Percentiles rank a stretch among this genome's conserved stretches.
These are phyloP conservation scores for Cuniculus paca DNA, from an alignment of 2,797 vertebrate genomes.

Conservation along the genomic window DNA sequence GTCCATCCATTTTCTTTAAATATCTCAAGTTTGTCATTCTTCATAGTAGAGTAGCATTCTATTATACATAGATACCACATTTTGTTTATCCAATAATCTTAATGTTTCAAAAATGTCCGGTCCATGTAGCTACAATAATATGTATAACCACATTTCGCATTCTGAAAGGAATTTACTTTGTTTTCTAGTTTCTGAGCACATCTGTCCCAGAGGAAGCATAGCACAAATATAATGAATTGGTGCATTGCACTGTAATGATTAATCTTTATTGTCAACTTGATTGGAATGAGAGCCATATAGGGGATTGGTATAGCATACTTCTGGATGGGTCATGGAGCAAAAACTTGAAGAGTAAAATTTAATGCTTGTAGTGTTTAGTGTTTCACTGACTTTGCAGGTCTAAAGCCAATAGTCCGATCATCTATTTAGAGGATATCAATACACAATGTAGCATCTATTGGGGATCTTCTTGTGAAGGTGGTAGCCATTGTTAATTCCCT, in stretches of 20 bases:
- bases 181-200: conserved; percentile 35
- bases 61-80: not conserved
- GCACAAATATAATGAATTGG: not conserved
- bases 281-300: not conserved
- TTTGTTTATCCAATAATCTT: not conserved
- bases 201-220: not conserved
- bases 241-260: not conserved
- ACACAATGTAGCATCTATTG: too few relatives aligned
- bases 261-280: not conserved
- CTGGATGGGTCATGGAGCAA: not conserved
- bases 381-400: too few relatives aligned
- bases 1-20: not conserved
- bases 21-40: not conserved
- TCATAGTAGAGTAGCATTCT: not conserved
- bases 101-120: not conserved
- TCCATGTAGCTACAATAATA: not conserved
- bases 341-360: not conserved
- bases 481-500: too few relatives aligned
- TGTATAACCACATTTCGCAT: not conserved
- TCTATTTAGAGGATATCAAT: too few relatives aligned
- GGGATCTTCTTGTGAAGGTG: too few relatives aligned
- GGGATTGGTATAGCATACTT: not conserved
- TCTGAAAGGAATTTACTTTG: conserved; percentile 41
- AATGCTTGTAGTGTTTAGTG: too few relatives aligned
- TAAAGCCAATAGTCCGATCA: too few relatives aligned